phyloP scores from a whole-genome alignment of 1,140 invertebrate genomes.

The Phymastichus coffea region DNA sequence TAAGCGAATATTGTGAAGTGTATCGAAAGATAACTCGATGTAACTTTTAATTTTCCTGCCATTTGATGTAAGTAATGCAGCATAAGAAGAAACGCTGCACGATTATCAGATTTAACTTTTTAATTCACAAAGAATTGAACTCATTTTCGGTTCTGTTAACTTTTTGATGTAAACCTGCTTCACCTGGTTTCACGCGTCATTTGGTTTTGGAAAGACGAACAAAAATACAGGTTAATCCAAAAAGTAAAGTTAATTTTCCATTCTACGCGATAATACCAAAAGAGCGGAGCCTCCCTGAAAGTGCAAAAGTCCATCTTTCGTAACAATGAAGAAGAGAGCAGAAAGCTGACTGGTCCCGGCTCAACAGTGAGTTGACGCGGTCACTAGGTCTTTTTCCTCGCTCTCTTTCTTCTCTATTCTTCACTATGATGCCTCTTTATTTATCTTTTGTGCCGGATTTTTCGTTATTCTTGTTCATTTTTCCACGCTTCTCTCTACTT shows the following conservation, averaged over 20 bases:
- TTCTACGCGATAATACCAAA: not conserved
- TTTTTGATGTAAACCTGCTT: no score
- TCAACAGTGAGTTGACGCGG: constrained; percentile 8
- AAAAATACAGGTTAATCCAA: constrained; percentile 14
- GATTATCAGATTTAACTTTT: no score
- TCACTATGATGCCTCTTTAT: not conserved
- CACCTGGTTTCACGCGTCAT: constrained; percentile 6
- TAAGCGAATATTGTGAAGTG: no score
- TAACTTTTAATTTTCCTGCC: no score
- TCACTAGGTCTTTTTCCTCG: not conserved
- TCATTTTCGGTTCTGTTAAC: no score
- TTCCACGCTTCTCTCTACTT: not conserved
- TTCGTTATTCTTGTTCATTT: not conserved
- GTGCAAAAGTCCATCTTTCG: not conserved
- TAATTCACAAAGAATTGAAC: no score
- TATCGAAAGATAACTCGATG: no score
- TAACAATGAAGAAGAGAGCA: not conserved
- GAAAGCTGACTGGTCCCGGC: constrained; percentile 12
- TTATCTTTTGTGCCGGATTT: constrained; percentile 5
- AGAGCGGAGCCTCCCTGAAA: not conserved
- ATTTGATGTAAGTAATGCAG: no score
- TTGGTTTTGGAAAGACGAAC: constrained; percentile 1
- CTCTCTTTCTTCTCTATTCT: not conserved
- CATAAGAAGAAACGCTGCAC: no score
- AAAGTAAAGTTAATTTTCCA: constrained; percentile 28